Evolutionary conservation across 2,888 invertebrate species (phyloP).

Genomic region (Volucella inflata): DNA sequence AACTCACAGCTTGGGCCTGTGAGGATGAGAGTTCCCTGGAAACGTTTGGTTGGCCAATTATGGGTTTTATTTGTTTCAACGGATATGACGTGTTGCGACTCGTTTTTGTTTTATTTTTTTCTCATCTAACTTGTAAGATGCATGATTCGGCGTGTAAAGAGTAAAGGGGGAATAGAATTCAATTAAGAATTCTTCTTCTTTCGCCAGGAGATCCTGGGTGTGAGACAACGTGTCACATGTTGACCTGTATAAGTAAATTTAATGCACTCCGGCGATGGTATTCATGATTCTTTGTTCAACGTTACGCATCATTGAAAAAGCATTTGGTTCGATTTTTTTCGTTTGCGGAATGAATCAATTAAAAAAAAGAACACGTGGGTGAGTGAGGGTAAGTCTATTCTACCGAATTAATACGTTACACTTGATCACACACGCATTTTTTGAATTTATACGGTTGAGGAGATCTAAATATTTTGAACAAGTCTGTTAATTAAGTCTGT

Average conservation of each 20-base stretch:
- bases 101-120: not conserved
- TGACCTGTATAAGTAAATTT: slow-evolving; percentile 30
- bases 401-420: too few species aligned
- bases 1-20: too few species aligned
- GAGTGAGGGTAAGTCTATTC: slow-evolving; percentile 6
- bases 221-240: slow-evolving; percentile 49
- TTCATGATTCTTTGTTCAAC: not conserved
- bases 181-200: slow-evolving; percentile 50
- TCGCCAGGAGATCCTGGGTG: slow-evolving; percentile 22
- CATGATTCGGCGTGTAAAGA: slow-evolving; percentile 27
- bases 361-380: slow-evolving; percentile 20
- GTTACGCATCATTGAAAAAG: slow-evolving; percentile 27
- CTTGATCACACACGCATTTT: too few species aligned
- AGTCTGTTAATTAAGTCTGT: too few species aligned
- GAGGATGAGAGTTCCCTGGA: slow-evolving; percentile 48
- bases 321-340: not conserved
- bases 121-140: slow-evolving; percentile 11
- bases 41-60: slow-evolving; percentile 60
- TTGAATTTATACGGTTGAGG: too few species aligned
- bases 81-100: slow-evolving; percentile 19
- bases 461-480: too few species aligned
- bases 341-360: slow-evolving; percentile 7
- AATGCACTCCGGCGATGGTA: slow-evolving; percentile 3
- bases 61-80: slow-evolving; percentile 57
- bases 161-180: slow-evolving; percentile 41